Conservation (phyloP, 2,797 vertebrate species). For the Monodelphis domestica region DNA sequence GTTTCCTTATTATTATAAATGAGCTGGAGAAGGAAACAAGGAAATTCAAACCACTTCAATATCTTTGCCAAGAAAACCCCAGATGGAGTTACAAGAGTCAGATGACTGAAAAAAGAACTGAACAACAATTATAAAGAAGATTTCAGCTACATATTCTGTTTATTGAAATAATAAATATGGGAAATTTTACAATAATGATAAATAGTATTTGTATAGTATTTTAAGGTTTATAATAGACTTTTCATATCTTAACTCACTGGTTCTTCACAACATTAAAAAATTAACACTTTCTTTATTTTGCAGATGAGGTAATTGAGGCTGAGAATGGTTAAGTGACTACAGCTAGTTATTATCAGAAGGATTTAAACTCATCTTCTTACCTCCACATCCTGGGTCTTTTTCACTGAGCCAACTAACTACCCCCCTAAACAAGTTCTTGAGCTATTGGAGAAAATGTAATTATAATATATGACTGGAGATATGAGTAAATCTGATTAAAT, state of each 20-base stretch:
- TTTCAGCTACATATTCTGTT: slow-evolving; percentile 61
- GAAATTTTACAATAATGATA: slow-evolving; percentile 43
- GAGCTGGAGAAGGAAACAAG: too few species aligned
- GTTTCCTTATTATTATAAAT: too few species aligned
- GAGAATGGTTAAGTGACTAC: background rate
- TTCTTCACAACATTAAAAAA: background rate
- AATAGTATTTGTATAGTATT: background rate
- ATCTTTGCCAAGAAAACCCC: too few species aligned
- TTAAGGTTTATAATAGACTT: background rate
- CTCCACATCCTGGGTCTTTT: background rate
- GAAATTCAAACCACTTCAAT: too few species aligned
- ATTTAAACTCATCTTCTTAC: background rate
- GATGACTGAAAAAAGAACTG: too few species aligned
- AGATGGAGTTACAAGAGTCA: too few species aligned
- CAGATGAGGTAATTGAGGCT: background rate
- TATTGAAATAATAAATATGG: slow-evolving; percentile 69
- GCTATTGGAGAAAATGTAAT: slow-evolving; percentile 59
- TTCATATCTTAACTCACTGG: background rate
- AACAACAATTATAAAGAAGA: slow-evolving; percentile 64
- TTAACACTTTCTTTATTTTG: background rate
- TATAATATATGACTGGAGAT: slow-evolving; percentile 68
- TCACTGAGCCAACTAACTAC: background rate
- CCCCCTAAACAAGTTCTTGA: slow-evolving; percentile 61
- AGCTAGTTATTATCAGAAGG: background rate
- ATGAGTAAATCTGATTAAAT: slow-evolving; percentile 53